Percentiles rank a stretch among this genome's conserved stretches.
phyloP scores from a whole-genome alignment of 2,797 vertebrate species.

The Brotogeris chrysoptera region DNA sequence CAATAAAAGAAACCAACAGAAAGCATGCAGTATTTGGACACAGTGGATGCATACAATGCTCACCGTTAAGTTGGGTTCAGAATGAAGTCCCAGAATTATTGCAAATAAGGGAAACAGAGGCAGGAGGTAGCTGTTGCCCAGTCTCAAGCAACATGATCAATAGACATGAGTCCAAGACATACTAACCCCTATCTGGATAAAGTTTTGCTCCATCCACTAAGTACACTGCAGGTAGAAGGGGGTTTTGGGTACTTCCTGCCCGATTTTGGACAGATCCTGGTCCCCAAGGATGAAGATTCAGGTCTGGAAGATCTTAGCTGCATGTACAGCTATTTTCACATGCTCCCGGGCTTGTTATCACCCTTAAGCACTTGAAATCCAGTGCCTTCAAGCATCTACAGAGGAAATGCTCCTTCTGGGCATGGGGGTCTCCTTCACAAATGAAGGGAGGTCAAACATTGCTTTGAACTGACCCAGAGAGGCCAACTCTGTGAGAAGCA shows the following conservation, averaged over 20 bases:
- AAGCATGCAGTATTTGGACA: rapidly evolving
- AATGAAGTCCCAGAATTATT: background rate
- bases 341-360: background rate
- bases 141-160: rapidly evolving
- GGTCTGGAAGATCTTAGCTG: too few species aligned
- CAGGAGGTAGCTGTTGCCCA: background rate
- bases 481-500: background rate
- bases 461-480: background rate
- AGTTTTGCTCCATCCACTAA: background rate
- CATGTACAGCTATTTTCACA: rapidly evolving
- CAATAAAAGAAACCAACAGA: background rate
- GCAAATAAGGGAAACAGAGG: background rate
- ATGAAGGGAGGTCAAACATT: background rate
- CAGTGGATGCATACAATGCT: rapidly evolving
- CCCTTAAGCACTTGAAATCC: background rate
- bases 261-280: rapidly evolving
- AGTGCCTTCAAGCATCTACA: background rate
- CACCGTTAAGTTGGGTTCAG: background rate
- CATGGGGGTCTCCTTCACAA: rapidly evolving
- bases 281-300: background rate
- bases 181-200: background rate
- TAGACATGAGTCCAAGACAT: rapidly evolving
- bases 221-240: background rate
- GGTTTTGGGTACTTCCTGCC: background rate
- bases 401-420: background rate